Evolutionary conservation across 2,797 vertebrate species (phyloP).

Genomic region (Crenichthys baileyi): DNA sequence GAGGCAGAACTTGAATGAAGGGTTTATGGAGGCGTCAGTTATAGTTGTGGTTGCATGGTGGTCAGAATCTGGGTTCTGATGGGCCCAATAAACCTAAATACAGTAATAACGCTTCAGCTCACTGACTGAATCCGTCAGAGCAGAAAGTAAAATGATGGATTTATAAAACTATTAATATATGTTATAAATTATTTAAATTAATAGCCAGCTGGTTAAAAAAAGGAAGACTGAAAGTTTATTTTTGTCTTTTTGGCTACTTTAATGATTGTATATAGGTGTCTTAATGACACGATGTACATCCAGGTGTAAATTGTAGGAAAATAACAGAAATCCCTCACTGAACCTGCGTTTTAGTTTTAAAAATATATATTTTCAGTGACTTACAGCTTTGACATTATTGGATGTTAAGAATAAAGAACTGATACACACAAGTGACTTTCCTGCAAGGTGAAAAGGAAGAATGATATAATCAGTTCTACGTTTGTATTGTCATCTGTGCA

Average conservation of each 20-base stretch:
- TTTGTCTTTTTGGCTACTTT: conserved; percentile 27
- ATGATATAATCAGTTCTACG: conserved; percentile 20
- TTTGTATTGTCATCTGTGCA: conserved; percentile 23
- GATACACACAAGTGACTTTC: conserved; percentile 41
- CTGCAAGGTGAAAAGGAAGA: conserved; percentile 17
- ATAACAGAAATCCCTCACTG: neutral
- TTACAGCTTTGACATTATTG: conserved; percentile 54
- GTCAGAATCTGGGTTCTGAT: neutral
- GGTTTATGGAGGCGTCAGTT: neutral
- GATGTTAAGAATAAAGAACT: conserved; percentile 46
- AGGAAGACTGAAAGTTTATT: conserved; percentile 23
- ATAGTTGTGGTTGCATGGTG: neutral
- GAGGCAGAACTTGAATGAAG: conserved; percentile 4
- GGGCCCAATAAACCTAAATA: neutral
- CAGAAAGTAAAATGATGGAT: conserved; percentile 25
- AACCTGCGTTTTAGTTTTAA: conserved; percentile 2
- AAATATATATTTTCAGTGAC: conserved; percentile 33
- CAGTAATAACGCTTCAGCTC: conserved; percentile 12
- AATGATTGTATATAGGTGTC: conserved; percentile 47
- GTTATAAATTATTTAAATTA: conserved; percentile 74
- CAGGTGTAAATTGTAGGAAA: conserved; percentile 21
- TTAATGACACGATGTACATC: conserved; percentile 23
- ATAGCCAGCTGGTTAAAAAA: conserved; percentile 39
- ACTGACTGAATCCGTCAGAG: conserved; percentile 12
- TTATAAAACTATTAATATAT: conserved; percentile 65